Percentiles rank a stretch among this genome's conserved stretches.
Evolutionary conservation across 2,888 invertebrate genomes (phyloP).

Genomic region (Seladonia tumulorum): DNA sequence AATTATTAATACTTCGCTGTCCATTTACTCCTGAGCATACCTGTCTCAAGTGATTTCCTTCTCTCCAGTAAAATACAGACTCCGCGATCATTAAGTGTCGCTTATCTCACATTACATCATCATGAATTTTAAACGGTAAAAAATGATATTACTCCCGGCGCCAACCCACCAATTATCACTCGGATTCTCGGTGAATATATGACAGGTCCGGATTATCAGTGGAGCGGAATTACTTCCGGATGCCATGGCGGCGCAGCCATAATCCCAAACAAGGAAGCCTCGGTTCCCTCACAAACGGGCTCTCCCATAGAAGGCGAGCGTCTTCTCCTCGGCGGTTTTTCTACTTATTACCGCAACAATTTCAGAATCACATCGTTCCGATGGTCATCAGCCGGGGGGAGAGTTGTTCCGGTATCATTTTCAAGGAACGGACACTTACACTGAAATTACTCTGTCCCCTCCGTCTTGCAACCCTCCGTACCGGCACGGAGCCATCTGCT

Average conservation of each 20-base stretch:
- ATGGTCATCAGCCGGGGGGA: neutral
- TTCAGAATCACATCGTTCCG: neutral
- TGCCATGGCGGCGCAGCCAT: neutral
- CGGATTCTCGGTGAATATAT: neutral
- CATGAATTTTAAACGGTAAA: slow-evolving; percentile 3
- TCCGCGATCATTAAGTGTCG: neutral
- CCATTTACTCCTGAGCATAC: neutral
- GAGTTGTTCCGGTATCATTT: slow-evolving; percentile 22
- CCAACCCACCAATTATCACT: slow-evolving; percentile 11
- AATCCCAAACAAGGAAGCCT: slow-evolving; percentile 8
- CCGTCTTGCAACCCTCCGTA: neutral
- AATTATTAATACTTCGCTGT: neutral
- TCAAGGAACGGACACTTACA: slow-evolving; percentile 31
- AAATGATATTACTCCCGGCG: neutral
- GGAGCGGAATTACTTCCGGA: neutral
- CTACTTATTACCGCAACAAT: slow-evolving; percentile 1
- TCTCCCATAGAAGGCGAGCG: neutral
- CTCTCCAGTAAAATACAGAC: neutral
- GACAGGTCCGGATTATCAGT: slow-evolving; percentile 7
- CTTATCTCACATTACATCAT: neutral
- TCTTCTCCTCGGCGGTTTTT: slow-evolving; percentile 3
- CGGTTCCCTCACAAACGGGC: neutral
- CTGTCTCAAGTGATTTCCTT: neutral
- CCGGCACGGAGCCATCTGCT: slow-evolving; percentile 1
- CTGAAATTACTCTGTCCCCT: slow-evolving; percentile 27